Conservation (phyloP, 2,797 vertebrate genomes). For the Myiotriccus ornatus region DNA sequence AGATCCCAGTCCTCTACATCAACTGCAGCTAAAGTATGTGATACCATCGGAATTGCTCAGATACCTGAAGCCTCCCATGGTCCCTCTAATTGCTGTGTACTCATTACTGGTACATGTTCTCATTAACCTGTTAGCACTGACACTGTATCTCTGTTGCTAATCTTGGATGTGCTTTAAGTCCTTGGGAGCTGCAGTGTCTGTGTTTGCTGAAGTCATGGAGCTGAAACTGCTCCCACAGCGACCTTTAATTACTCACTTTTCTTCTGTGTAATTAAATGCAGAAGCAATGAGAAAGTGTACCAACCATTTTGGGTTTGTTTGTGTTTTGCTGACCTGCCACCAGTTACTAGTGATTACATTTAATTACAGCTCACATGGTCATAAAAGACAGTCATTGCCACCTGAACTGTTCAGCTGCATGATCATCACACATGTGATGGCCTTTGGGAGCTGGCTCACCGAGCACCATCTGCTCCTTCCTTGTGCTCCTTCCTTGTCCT, state of each 20-base stretch:
- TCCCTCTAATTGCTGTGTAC: not conserved
- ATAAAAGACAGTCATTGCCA: not conserved
- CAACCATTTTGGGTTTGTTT: not conserved
- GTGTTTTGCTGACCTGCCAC: not conserved
- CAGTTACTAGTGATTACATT: not conserved
- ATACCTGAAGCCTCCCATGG: not conserved
- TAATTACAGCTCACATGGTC: not conserved
- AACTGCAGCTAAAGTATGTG: not conserved
- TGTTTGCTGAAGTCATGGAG: not conserved
- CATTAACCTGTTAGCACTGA: not conserved
- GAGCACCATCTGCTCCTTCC: not conserved
- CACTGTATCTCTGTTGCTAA: not conserved
- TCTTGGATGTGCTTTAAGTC: not conserved
- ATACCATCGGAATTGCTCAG: not conserved
- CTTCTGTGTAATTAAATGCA: not conserved
- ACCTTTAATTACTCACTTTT: constrained; percentile 6
- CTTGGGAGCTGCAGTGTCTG: not conserved
- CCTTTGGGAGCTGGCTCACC: not conserved
- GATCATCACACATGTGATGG: not conserved
- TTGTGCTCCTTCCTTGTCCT: not conserved
- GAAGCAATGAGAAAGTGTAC: not conserved
- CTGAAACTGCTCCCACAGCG: not conserved
- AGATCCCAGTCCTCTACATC: not conserved
- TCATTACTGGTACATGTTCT: not conserved
- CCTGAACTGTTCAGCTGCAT: not conserved